These are phyloP conservation scores for Andrena fulva DNA, from an alignment of 2,888 invertebrate species.

Conservation along the genomic window DNA sequence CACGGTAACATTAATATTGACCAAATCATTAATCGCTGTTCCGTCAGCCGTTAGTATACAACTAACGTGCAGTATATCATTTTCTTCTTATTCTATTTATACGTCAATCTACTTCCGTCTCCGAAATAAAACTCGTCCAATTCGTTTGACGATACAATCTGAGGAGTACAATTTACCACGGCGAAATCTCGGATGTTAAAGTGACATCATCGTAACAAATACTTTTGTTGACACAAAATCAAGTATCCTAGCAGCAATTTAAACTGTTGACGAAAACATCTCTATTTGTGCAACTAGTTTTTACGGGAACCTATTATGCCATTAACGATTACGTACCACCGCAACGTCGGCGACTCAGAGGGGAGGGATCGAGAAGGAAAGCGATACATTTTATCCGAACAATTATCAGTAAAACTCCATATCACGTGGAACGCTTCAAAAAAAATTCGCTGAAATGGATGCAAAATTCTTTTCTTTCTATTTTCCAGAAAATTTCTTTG, in stretches of 20 bases:
- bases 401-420: background rate
- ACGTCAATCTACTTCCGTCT: background rate
- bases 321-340: conserved; percentile 22
- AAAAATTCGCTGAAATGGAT: background rate
- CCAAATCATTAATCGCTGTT: background rate
- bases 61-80: background rate
- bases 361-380: background rate
- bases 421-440: background rate
- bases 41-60: background rate
- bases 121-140: background rate
- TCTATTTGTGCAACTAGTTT: conserved; percentile 38
- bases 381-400: conserved; percentile 22
- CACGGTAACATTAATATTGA: background rate
- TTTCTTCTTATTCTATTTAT: background rate
- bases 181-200: background rate
- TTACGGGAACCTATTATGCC: conserved; percentile 28
- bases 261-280: conserved; percentile 44
- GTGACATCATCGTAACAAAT: conserved; percentile 2
- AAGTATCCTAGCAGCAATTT: conserved; percentile 30
- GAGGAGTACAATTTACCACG: background rate
- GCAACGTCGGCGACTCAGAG: conserved; percentile 3
- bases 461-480: background rate
- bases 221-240: conserved; percentile 9
- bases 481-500: too few species aligned
- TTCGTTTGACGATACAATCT: background rate